Evolutionary conservation across 2,888 invertebrate genomes (phyloP).

Genomic region (Dryobotodes eremita): DNA sequence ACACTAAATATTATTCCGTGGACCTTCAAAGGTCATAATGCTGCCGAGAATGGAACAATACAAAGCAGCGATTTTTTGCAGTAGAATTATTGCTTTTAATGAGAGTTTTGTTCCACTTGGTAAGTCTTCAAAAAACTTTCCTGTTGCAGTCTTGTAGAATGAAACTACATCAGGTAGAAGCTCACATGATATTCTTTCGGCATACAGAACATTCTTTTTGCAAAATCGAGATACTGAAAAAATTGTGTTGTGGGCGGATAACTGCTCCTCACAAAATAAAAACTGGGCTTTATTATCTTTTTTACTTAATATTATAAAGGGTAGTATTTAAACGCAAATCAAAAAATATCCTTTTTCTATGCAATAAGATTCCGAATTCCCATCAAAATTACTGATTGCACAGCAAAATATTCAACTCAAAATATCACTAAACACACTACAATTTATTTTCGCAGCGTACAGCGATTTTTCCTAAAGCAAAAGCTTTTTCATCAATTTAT

Average conservation of each 20-base stretch:
- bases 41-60: constrained; percentile 18
- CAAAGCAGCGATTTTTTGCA: constrained; percentile 37
- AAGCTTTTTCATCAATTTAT: too few relatives aligned
- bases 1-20: constrained; percentile 20
- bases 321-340: too few relatives aligned
- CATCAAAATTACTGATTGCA: too few relatives aligned
- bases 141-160: constrained; percentile 32
- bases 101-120: constrained; percentile 36
- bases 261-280: constrained; percentile 23
- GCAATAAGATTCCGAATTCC: too few relatives aligned
- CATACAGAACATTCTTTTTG: constrained; percentile 17
- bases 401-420: too few relatives aligned
- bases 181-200: constrained; percentile 24
- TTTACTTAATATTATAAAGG: constrained; percentile 28
- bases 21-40: constrained; percentile 35
- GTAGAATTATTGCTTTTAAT: constrained; percentile 38
- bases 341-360: too few relatives aligned
- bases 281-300: not conserved
- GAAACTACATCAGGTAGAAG: constrained; percentile 24
- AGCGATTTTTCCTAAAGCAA: too few relatives aligned
- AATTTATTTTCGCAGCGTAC: too few relatives aligned
- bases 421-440: too few relatives aligned
- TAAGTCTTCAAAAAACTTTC: constrained; percentile 19
- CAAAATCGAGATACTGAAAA: constrained; percentile 13
- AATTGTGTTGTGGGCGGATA: constrained; percentile 23